phyloP scores from a whole-genome alignment of 1,140 invertebrate genomes.

The Amphibalanus amphitrite region DNA sequence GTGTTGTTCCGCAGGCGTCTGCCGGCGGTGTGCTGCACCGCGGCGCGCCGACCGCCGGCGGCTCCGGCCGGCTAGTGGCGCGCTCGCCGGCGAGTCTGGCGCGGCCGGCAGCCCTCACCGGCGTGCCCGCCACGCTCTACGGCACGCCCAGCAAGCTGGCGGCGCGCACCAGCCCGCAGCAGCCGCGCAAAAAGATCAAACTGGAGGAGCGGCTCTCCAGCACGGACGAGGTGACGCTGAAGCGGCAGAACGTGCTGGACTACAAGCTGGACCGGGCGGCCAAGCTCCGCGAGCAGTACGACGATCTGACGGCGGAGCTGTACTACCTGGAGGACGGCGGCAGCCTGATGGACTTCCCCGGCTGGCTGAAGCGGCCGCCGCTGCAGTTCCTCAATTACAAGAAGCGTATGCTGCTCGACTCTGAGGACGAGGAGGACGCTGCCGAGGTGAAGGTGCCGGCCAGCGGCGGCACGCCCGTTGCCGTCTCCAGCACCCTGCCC shows the following conservation, averaged over 20 bases:
- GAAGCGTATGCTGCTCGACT: constrained; percentile 51
- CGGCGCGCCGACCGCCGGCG: no score
- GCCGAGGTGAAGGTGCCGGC: constrained; percentile 44
- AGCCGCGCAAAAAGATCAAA: background rate
- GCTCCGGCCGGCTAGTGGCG: background rate
- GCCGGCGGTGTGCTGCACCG: background rate
- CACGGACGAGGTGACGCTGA: background rate
- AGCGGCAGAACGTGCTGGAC: background rate
- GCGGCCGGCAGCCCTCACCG: background rate
- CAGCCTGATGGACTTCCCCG: constrained; percentile 67
- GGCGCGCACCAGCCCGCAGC: background rate
- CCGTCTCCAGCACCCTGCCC: constrained; percentile 34
- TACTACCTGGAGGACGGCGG: constrained; percentile 69
- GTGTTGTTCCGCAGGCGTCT: background rate
- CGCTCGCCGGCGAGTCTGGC: background rate
- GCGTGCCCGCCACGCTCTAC: background rate
- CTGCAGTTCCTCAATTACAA: constrained; percentile 53
- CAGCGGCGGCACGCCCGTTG: constrained; percentile 40
- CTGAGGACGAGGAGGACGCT: constrained; percentile 39
- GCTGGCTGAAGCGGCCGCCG: constrained; percentile 59
- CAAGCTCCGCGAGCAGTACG: constrained; percentile 35
- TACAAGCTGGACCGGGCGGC: background rate
- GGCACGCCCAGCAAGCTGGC: background rate
- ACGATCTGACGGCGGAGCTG: constrained; percentile 60
- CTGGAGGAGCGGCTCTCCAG: background rate